phyloP scores from a whole-genome alignment of 2,797 vertebrate species.

The Picus viridis region DNA sequence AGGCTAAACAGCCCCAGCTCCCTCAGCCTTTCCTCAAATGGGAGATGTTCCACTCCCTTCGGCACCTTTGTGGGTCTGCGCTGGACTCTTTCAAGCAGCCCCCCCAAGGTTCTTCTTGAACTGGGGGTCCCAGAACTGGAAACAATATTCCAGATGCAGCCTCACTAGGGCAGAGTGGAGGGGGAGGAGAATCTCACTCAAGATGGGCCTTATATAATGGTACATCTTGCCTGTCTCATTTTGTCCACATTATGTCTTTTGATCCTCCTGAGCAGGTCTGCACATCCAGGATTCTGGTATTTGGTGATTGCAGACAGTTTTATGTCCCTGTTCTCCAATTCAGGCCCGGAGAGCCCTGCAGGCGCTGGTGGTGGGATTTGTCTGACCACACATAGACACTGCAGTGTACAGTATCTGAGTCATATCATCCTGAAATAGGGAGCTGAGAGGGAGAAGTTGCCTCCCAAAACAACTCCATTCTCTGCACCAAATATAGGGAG shows the following conservation, averaged over 20 bases:
- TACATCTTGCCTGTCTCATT: neutral
- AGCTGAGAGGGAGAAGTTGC: neutral
- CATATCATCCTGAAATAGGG: neutral
- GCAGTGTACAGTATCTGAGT: neutral
- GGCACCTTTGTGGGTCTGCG: too few relatives aligned
- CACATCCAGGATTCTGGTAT: neutral
- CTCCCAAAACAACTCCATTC: neutral
- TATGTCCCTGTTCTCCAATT: neutral
- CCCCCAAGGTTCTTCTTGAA: too few relatives aligned
- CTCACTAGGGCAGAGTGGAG: too few relatives aligned
- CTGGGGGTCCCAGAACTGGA: too few relatives aligned
- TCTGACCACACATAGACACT: neutral
- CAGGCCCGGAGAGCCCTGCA: neutral
- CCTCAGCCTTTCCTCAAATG: too few relatives aligned
- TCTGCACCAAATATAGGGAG: neutral
- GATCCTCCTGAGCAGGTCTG: neutral
- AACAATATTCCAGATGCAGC: too few relatives aligned
- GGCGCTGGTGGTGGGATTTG: neutral
- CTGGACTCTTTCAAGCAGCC: too few relatives aligned
- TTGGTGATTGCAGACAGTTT: neutral
- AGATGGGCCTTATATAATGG: neutral
- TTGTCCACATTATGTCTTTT: fast-evolving
- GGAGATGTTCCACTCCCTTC: too few relatives aligned
- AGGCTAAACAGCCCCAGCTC: too few relatives aligned
- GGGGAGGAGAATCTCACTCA: too few relatives aligned